Base-by-base conservation (phyloP, 2,888 invertebrate genomes). In the Spodoptera littoralis region DNA sequence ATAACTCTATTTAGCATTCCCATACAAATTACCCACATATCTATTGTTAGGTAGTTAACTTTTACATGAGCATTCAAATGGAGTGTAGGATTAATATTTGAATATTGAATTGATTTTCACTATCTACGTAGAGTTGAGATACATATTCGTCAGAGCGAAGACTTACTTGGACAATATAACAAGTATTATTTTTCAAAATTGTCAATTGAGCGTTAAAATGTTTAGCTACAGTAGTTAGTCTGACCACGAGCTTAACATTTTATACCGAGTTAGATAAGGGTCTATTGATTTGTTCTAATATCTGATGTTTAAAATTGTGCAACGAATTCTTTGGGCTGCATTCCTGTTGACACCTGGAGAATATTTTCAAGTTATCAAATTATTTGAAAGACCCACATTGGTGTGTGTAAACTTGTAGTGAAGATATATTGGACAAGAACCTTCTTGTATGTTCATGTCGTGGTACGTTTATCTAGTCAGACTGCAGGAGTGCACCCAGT, bases 161-260 rank as follows among this genome's bases (percentile, higher is more conserved):
- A 66, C 69, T 73, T 51, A 43, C 44, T 22, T 43, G 43, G 69
- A 68, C 63, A 69, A 60, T 77, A 73, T 60, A 53, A 61, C 55
- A 46, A 56, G 54, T 51, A 58, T 65, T 61, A 56, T 47, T 60
- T 66, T 58, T 48, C 55, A 54, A 66, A 61, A 69, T 64, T 77
- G 74, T 65, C 80, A 70, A 65, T 69, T 79, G 61, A 56, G 61
- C 52, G 49, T 70, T 59, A 65, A 56, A 57, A 54, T 57, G 57
- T 79, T 84, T 84, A 86, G 90, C 89, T 89, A 88, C 90, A 89
- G 87, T 84, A 82, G 79, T 83, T 77, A 77, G 88, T 87, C 80
- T 83, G 85, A 86, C 83, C 82, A 83, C 76, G 93, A 93, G 92
- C 92, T 93, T 93, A 92, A 78, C 79, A 82, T 90, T 90, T 92